Percentiles rank a stretch among this genome's conserved stretches.
Conservation (phyloP, 2,113 vertebrate species). For the Chauna torquata region DNA sequence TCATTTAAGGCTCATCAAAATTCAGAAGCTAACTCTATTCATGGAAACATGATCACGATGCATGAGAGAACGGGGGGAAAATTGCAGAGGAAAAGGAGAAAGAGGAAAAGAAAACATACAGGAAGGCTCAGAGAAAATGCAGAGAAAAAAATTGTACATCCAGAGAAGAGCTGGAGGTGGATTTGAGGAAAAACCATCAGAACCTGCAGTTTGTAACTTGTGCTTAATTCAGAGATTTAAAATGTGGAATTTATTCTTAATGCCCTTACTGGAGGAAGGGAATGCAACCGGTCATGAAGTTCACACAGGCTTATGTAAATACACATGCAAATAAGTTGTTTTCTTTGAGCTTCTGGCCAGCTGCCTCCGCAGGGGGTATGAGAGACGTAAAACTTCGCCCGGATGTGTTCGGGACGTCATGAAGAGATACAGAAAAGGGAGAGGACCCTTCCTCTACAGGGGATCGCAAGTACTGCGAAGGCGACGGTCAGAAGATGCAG, state of each 20-base stretch:
- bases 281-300: conserved; percentile 59
- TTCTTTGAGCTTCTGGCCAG: conserved; percentile 55
- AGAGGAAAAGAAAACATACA: conserved; percentile 13
- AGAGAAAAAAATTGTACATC: neutral
- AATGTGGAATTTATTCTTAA: conserved; percentile 52
- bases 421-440: conserved; percentile 32
- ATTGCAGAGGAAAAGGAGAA: neutral
- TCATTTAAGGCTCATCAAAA: conserved; percentile 41
- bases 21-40: conserved; percentile 44
- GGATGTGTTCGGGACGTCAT: neutral
- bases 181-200: neutral
- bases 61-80: neutral
- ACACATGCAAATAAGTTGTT: conserved; percentile 41
- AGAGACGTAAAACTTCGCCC: conserved; percentile 1
- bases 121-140: neutral
- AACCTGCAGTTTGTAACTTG: conserved; percentile 26
- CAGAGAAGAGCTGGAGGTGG: neutral
- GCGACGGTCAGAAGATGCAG: neutral
- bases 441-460: neutral
- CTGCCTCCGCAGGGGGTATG: conserved; percentile 28
- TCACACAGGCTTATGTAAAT: conserved; percentile 68
- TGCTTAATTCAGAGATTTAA: conserved; percentile 55
- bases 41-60: conserved; percentile 6
- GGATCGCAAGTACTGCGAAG: neutral
- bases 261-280: conserved; percentile 32